phyloP scores from a whole-genome alignment of 1,140 invertebrate genomes.

The Pogonus chalceus region DNA sequence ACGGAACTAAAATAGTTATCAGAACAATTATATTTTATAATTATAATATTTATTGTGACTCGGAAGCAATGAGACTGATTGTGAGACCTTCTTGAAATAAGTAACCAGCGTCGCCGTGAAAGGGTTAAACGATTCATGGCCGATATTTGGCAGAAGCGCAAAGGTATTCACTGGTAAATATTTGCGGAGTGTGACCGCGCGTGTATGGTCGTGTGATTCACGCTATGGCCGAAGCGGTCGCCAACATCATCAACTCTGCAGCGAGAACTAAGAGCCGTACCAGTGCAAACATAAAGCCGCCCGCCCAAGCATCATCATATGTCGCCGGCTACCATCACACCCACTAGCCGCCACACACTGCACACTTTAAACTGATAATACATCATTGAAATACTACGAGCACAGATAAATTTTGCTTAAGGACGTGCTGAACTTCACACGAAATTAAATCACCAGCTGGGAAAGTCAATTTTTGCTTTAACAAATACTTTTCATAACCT shows the following conservation, averaged over 20 bases:
- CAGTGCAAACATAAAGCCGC: background rate
- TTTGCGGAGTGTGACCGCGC: conserved; percentile 3
- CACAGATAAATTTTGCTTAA: background rate
- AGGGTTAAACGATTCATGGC: conserved; percentile 1
- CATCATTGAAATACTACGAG: background rate
- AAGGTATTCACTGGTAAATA: background rate
- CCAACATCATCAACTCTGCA: background rate
- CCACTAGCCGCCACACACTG: no score
- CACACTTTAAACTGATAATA: background rate
- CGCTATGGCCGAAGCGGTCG: background rate
- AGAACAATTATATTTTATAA: no score
- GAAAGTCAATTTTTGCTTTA: no score
- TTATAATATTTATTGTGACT: no score
- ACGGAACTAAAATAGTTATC: no score
- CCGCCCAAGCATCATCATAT: background rate
- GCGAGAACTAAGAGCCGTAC: background rate
- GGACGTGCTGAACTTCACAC: no score
- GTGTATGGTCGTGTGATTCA: background rate
- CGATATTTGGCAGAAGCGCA: background rate
- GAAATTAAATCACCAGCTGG: no score
- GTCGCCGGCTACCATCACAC: no score
- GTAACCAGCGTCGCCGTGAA: no score
- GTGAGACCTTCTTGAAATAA: no score
- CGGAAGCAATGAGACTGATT: no score
- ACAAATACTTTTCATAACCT: no score